Conservation (phyloP, 2,888 invertebrate genomes). For the Nasonovia ribisnigri region DNA sequence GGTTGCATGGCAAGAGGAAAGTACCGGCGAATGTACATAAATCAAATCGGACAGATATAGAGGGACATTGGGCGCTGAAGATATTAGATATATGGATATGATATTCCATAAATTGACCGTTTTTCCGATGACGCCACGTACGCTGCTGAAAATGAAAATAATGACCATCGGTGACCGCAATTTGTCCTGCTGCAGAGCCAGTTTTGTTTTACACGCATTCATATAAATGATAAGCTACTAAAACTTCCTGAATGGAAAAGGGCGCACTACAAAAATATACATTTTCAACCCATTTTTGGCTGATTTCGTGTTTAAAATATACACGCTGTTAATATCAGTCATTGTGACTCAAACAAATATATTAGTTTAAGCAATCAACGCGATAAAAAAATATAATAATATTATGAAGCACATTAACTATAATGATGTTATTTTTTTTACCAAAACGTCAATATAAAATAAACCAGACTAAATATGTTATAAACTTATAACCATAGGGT, state of each 20-base stretch:
- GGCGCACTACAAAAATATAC: conserved; percentile 15
- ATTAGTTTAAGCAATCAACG: background rate
- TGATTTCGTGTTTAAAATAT: background rate
- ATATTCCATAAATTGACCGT: conserved; percentile 64
- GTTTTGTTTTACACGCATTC: conserved; percentile 57
- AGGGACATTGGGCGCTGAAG: conserved; percentile 50
- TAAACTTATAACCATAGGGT: background rate
- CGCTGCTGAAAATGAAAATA: conserved; percentile 62
- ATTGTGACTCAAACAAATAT: background rate
- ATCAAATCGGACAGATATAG: conserved; percentile 57
- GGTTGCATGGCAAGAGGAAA: background rate
- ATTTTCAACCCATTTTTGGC: background rate
- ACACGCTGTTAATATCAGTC: background rate
- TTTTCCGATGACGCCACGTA: conserved; percentile 60
- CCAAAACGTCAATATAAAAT: background rate
- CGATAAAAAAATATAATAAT: background rate
- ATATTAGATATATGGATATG: conserved; percentile 63
- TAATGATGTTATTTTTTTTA: background rate
- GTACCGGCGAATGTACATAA: conserved; percentile 34
- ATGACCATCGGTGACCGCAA: conserved; percentile 64
- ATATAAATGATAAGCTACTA: conserved; percentile 49
- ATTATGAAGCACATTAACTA: background rate
- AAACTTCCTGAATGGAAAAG: conserved; percentile 25
- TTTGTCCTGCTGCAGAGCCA: conserved; percentile 49
- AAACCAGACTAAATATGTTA: background rate